Evolutionary conservation across 2,113 vertebrate genomes (phyloP), one percentile per base, ranked within the genome.

Genomic region (Vimba vimba): DNA sequence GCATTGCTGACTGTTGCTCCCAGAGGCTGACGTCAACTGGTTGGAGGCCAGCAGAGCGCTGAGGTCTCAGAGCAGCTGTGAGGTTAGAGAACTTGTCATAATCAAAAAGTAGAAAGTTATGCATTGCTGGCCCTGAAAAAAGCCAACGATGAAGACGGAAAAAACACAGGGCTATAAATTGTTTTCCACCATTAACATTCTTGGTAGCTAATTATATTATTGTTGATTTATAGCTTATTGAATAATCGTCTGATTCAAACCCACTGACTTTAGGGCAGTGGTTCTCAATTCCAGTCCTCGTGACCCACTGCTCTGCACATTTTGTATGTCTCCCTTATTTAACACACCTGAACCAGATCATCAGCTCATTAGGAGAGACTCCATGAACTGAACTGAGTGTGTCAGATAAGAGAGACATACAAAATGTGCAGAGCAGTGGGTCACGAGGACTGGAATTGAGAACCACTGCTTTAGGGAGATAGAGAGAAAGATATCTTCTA

Each of bases 101-200:
- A 77, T 81, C 88, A 87, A 64, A 86, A 88, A 84, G 87, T 87
- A 69, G 81, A 84, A 87, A 87, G 85, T 55, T 86, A 82, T 85
- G 79, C 87, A 79, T 79, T 76, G 59, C 64, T 66, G 36, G 59
- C 85, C 23, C 17, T 30, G 23, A 68, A 77, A 71, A 62, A 55
- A 25, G 47, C 33, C 80, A 69, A 33, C 11, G 5, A 55, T 43
- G 76, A 86, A 62, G 79, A 83, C 23, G 1, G 36, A 25, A 73
- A 75, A 74, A 91, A 87, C 86, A 83, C 36, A 82, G 57, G 11
- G 55, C 43, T 80, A 80, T 83, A 88, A 77, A 84, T 87, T 69
- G 39, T 87, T 83, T 81, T 74, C 8, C 59, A 50, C 45, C 75
- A 82, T 88, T 84, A 86, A 74, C 21, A 85, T 77, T 85, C 57